These are phyloP conservation scores for Tachuris rubrigastra DNA, from an alignment of 2,113 vertebrate genomes.

Conservation along the genomic window DNA sequence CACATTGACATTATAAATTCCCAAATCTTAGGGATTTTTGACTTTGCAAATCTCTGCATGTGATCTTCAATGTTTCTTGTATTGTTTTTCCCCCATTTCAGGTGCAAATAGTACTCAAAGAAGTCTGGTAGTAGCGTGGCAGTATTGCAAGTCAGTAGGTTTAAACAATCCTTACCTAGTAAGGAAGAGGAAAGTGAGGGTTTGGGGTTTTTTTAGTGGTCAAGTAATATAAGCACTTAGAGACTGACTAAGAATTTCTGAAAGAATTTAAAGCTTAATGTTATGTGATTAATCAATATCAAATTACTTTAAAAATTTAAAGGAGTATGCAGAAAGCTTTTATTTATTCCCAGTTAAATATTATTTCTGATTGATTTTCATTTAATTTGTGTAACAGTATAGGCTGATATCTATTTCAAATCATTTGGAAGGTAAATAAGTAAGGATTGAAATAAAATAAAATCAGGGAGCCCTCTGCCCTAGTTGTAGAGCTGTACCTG, in stretches of 20 bases:
- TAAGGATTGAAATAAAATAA: background rate
- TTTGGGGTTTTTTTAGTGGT: background rate
- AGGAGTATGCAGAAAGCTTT: background rate
- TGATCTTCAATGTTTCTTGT: background rate
- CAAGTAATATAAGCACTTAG: background rate
- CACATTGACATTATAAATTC: background rate
- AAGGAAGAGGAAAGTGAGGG: background rate
- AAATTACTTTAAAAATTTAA: background rate
- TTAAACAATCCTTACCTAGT: background rate
- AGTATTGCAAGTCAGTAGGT: background rate
- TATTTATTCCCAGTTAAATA: background rate
- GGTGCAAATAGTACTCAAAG: background rate
- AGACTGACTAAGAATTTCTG: background rate
- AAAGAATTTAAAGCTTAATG: background rate
- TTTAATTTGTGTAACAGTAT: background rate
- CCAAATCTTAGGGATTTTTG: rapidly evolving
- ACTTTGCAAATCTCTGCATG: background rate
- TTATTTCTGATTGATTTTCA: background rate
- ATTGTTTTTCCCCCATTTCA: background rate
- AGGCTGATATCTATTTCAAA: background rate
- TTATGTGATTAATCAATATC: background rate
- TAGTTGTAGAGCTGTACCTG: background rate
- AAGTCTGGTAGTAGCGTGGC: background rate
- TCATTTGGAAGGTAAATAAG: background rate
- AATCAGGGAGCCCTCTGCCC: background rate